Percentiles rank a stretch among this genome's conserved stretches.
These are phyloP conservation scores for Caenorhabditis sp. DNA, from an alignment of 2,888 invertebrate species.

Conservation along the genomic window DNA sequence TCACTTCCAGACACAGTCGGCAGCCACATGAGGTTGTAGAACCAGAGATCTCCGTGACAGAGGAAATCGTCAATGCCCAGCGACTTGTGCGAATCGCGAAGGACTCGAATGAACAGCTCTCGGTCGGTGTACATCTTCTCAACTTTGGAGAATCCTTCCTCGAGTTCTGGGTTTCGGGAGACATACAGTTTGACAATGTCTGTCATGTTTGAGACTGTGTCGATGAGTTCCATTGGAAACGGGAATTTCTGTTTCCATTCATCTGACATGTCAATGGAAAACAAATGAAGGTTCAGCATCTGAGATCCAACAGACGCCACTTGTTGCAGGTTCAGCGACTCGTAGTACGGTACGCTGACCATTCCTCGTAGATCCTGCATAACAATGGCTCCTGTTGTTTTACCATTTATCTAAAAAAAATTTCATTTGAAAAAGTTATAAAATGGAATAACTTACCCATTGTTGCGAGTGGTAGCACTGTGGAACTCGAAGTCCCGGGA, in stretches of 20 bases:
- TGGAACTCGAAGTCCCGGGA: constrained; percentile 60
- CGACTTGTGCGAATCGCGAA: constrained; percentile 57
- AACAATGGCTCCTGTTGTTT: constrained; percentile 59
- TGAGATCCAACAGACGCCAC: constrained; percentile 58
- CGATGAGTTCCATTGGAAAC: constrained; percentile 64
- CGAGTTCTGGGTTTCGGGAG: constrained; percentile 45
- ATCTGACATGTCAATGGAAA: constrained; percentile 49
- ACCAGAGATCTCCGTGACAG: constrained; percentile 72
- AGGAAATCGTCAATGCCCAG: constrained; percentile 65
- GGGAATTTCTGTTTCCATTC: constrained; percentile 58
- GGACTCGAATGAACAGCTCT: constrained; percentile 36
- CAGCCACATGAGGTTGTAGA: constrained; percentile 70
- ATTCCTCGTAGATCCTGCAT: constrained; percentile 67
- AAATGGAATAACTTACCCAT: constrained; percentile 52
- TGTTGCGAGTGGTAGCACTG: constrained; percentile 51
- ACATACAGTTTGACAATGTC: constrained; percentile 60
- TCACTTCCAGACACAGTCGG: constrained; percentile 43
- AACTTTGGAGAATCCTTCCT: constrained; percentile 44
- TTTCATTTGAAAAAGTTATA: not conserved
- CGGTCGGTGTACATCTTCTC: constrained; percentile 51
- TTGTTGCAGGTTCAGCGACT: constrained; percentile 61
- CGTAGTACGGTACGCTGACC: constrained; percentile 67
- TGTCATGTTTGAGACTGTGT: constrained; percentile 62
- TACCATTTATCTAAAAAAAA: constrained; percentile 37
- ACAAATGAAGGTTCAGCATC: constrained; percentile 58